A percentile compares a stretch with the other conserved stretches of the same genome.
Evolutionary conservation across 2,888 invertebrate genomes (phyloP).

Genomic region (Eupithecia subfuscata): DNA sequence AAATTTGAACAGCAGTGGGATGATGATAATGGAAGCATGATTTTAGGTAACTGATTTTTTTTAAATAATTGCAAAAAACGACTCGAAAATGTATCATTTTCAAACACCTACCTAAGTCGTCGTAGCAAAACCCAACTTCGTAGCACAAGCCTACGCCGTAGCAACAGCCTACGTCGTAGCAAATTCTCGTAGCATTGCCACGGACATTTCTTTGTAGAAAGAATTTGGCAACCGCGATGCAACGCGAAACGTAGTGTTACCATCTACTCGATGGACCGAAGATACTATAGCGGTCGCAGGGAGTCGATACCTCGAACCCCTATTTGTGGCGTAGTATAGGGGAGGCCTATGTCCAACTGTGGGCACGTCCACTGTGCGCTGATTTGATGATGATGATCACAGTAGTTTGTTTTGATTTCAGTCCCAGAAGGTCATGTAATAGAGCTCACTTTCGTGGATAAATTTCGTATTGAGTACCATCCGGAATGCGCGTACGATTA

Average conservation of each 20-base stretch:
- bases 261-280: neutral
- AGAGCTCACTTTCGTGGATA: conserved; percentile 70
- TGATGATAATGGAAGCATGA: neutral
- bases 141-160: neutral
- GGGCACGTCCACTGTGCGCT: neutral
- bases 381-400: neutral
- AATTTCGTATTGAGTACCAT: conserved; percentile 75
- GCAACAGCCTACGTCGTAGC: neutral
- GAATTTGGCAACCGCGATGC: neutral
- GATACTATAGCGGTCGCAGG: no score
- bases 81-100: neutral
- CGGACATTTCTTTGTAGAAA: neutral
- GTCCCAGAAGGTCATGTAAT: conserved; percentile 63
- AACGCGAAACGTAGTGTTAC: neutral
- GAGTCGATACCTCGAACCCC: no score
- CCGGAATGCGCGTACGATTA: conserved; percentile 72
- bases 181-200: neutral
- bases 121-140: neutral
- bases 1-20: neutral
- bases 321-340: no score
- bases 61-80: neutral
- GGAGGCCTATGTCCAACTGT: neutral
- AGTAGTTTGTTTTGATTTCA: conserved; percentile 50
- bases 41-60: no score
- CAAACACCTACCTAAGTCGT: neutral